Conservation (phyloP, 2,113 vertebrate genomes). For the Pelecanus crispus region DNA sequence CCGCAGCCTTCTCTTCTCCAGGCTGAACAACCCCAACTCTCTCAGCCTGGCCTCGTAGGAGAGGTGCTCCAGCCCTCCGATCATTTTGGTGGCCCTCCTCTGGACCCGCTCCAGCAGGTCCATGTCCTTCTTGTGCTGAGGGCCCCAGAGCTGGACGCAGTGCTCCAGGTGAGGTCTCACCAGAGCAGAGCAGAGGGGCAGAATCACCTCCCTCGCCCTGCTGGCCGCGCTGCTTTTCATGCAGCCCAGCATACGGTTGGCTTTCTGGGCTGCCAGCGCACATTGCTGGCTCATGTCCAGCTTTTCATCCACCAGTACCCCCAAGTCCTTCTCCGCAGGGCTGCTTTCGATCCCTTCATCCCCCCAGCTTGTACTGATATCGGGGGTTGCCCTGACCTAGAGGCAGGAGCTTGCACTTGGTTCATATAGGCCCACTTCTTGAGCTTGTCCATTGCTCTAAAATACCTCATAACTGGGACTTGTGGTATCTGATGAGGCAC, state of each 20-base stretch:
- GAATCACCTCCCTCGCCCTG: not conserved
- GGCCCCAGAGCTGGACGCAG: not conserved
- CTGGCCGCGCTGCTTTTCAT: not conserved
- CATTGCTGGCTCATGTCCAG: fast-evolving
- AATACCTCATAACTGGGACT: not conserved
- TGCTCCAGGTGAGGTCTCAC: not conserved
- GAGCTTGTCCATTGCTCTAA: not conserved
- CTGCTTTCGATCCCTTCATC: not conserved
- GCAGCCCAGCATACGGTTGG: not conserved
- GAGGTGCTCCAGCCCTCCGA: not conserved
- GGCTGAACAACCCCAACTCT: not conserved
- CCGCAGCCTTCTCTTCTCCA: not conserved
- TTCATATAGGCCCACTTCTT: not conserved
- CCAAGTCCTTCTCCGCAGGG: not conserved
- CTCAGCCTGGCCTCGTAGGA: not conserved
- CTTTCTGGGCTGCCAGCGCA: fast-evolving
- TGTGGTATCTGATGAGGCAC: not conserved
- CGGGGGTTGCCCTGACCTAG: fast-evolving
- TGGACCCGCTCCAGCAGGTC: not conserved
- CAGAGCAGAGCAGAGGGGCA: not conserved
- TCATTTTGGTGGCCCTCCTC: not conserved
- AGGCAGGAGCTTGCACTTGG: not conserved
- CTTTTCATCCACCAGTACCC: not conserved
- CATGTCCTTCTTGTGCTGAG: not conserved
- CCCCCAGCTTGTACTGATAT: not conserved